These are phyloP conservation scores for Melipona quadrifasciata DNA, from an alignment of 1,140 invertebrate genomes.

Conservation along the genomic window DNA sequence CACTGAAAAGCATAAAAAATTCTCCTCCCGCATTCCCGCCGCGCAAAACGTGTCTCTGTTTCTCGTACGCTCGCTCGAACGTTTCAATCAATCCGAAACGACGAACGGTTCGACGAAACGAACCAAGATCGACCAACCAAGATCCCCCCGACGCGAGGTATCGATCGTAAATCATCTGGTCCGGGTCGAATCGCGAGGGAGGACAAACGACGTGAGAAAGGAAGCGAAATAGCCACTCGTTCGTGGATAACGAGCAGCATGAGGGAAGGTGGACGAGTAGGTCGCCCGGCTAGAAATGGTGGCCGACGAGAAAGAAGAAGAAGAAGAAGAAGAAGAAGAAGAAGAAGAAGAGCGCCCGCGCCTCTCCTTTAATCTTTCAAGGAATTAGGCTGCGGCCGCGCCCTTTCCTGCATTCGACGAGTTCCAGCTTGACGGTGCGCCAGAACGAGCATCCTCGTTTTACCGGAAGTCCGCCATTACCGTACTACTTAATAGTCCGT, in stretches of 20 bases:
- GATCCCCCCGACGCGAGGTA: not conserved
- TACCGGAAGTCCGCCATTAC: constrained; percentile 80
- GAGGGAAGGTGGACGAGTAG: constrained; percentile 54
- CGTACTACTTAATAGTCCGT: constrained; percentile 81
- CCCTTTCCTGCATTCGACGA: constrained; percentile 82
- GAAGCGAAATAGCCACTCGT: constrained; percentile 65
- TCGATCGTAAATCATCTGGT: constrained; percentile 40
- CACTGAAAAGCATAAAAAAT: too few relatives aligned
- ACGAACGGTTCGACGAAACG: too few relatives aligned
- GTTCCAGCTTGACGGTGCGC: constrained; percentile 60
- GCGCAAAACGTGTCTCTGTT: too few relatives aligned
- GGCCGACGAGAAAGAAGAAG: constrained; percentile 50
- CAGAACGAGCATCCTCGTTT: constrained; percentile 61
- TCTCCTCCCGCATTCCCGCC: too few relatives aligned
- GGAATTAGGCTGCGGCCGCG: constrained; percentile 79
- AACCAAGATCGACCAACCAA: too few relatives aligned
- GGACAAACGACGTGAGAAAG: constrained; percentile 74
- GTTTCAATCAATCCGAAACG: too few relatives aligned
- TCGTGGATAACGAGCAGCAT: constrained; percentile 53
- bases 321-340: too few relatives aligned
- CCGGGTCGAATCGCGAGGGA: constrained; percentile 40
- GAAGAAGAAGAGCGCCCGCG: constrained; percentile 47
- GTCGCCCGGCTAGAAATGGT: constrained; percentile 61
- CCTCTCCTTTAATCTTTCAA: constrained; percentile 80
- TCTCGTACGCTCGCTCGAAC: too few relatives aligned